phyloP scores from a whole-genome alignment of 2,113 vertebrate genomes.

The Thunnus thynnus region DNA sequence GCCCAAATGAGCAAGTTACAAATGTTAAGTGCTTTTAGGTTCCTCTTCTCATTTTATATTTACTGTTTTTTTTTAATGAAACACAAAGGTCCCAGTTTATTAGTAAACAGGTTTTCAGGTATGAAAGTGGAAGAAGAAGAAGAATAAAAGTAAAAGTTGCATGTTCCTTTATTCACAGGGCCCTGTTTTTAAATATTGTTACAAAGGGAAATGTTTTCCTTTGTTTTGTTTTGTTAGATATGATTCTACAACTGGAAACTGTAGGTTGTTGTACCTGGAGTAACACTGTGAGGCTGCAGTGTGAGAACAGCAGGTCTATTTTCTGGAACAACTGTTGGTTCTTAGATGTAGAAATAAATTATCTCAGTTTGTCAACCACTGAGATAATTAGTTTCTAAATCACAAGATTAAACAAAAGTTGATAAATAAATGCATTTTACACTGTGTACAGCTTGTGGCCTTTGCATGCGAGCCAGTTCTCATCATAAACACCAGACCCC shows the following conservation, averaged over 20 bases:
- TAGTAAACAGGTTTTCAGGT: background rate
- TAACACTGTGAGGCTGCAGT: background rate
- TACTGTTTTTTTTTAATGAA: background rate
- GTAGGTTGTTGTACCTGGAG: background rate
- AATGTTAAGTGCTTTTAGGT: background rate
- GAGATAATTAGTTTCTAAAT: slow-evolving; percentile 31
- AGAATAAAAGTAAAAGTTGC: too few species aligned
- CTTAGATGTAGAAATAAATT: background rate
- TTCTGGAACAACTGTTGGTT: background rate
- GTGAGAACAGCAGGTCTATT: background rate
- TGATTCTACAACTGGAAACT: background rate
- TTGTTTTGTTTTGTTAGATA: background rate
- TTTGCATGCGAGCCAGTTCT: slow-evolving; percentile 39
- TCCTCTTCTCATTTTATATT: background rate
- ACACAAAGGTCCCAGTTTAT: background rate
- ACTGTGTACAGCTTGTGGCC: slow-evolving; percentile 25
- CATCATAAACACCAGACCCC: slow-evolving; percentile 49
- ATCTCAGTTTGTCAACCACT: background rate
- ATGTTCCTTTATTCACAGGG: background rate
- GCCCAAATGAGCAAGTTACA: background rate
- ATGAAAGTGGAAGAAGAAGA: background rate
- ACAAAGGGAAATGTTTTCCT: background rate
- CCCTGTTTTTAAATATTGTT: background rate
- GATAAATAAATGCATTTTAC: slow-evolving; percentile 15
- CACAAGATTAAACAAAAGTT: slow-evolving; percentile 20